Evolutionary conservation across 1,140 invertebrate genomes (phyloP), one percentile per base, ranked within the genome.

Genomic region (Nilaparvata lugens): DNA sequence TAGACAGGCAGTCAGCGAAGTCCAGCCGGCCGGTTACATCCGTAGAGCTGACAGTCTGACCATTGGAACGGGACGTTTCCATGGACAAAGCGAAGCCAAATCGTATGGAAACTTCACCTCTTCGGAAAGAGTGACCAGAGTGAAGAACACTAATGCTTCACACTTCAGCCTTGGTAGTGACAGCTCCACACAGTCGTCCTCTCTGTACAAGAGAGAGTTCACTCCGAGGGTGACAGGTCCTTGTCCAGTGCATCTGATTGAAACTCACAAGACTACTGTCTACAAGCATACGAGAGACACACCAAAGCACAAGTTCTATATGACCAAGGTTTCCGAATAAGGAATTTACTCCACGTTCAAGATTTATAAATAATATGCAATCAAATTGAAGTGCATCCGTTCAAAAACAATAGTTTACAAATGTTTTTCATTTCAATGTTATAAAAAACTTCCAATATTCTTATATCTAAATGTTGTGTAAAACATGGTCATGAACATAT

Each of bases 261-360:
- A 90, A 66, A 77, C 81, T 0, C 81, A 87, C 45, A 62, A 62
- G 23, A 60, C 55, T 21, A 56, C 68, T 13, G 84, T 85, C 18
- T 91, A 88, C 71, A 87, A 87, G 70, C 88, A 90, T 66, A 88
- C 88, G 1, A 80, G 88, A 61, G 87, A 90, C 70, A 88, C 88
- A 0, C 83, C 81, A 51, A 84, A 87, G 68, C 89, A 91, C 69
- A 89, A 89, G 70, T 91, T 90, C 70, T 92, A 90, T 68, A 78
- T 87, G 70, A 81, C 86, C 21, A 67, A 65, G 60, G 63, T 66
- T 25, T 62, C 60, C 21, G 51, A 57, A 48, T 62, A 75, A 18
- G n/a, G n/a, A n/a, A n/a, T n/a, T n/a, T n/a, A n/a, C 25, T 28
- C 7, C 25, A 28, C 7, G 25, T 28, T 7, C 3, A 28, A 28